Evolutionary conservation across 2,888 invertebrate species (phyloP).

Genomic region (Dendrolimus pini): DNA sequence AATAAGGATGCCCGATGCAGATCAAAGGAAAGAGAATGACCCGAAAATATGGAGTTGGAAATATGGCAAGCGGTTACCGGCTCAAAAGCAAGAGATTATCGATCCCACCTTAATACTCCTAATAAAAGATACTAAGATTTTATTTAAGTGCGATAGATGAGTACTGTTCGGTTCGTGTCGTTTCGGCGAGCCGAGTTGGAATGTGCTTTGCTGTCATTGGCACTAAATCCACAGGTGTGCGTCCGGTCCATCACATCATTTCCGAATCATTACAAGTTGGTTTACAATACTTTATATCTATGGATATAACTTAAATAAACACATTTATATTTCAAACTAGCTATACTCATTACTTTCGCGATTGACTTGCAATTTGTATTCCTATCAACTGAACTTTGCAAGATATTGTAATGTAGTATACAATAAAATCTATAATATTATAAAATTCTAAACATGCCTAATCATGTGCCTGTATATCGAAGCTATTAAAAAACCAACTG

Average conservation of each 20-base stretch:
- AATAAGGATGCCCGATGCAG: constrained; percentile 7
- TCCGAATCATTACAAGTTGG: constrained; percentile 37
- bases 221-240: constrained; percentile 59
- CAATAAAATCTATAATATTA: no score
- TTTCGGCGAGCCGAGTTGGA: constrained; percentile 26
- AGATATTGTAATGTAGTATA: no score
- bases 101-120: neutral
- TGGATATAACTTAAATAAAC: no score
- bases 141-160: neutral
- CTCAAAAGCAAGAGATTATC: neutral
- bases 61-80: neutral
- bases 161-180: neutral
- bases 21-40: neutral
- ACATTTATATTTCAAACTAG: no score
- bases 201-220: constrained; percentile 38
- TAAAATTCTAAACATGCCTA: no score
- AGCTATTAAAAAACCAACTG: no score
- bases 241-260: constrained; percentile 59
- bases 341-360: no score
- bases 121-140: neutral
- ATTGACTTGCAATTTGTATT: no score
- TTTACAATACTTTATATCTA: no score
- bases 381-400: no score
- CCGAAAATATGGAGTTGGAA: neutral
- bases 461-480: no score